Evolutionary conservation across 2,113 vertebrate genomes (phyloP), one percentile per base, ranked within the genome.

Genomic region (Podocnemis expansa): DNA sequence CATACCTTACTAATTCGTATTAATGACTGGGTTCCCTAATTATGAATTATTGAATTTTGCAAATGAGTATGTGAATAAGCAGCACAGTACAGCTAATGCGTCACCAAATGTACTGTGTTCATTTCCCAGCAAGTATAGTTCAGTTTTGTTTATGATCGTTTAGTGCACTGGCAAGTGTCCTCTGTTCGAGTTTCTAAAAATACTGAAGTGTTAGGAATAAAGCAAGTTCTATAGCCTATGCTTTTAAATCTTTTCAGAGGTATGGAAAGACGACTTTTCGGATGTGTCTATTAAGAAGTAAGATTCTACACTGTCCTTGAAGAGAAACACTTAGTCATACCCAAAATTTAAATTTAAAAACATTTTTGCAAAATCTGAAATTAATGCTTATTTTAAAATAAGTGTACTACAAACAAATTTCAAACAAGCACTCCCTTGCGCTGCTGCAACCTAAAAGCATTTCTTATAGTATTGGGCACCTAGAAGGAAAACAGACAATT

Each of bases 161-260:
- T 73, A 31, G 58, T 0, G 13, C 9, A 75, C 91, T 91, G 91
- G 91, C 82, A 70, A 55, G 89, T 25, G 1, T 60, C 0, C 73
- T 34, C 58, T 8, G 27, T 79, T 43, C 27, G 85, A 38, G 88
- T 5, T 89, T 38, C 94, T 91, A 93, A 93, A 95, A 95, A 91
- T 84, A 93, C 45, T 1, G 38, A 17, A 14, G 89, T 6, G 82
- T 56, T 11, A 38, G 88, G 5, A 78, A 85, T 2, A 16, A 49
- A 4, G 56, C 73, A 52, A 8, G 76, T 17, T 2, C 47, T 3
- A 67, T 84, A 45, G 80, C 75, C 67, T 25, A 81, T 19, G 0
- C 60, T n/a, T 25, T 3, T 63, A 12, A 1, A 6, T 0, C 84
- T 34, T 6, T 1, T 24, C 7, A 25, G 52, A 17, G 22, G 3